A percentile compares a stretch with the other conserved stretches of the same genome.
phyloP scores from a whole-genome alignment of 2,113 vertebrate species.

The Halcyon malimbica region DNA sequence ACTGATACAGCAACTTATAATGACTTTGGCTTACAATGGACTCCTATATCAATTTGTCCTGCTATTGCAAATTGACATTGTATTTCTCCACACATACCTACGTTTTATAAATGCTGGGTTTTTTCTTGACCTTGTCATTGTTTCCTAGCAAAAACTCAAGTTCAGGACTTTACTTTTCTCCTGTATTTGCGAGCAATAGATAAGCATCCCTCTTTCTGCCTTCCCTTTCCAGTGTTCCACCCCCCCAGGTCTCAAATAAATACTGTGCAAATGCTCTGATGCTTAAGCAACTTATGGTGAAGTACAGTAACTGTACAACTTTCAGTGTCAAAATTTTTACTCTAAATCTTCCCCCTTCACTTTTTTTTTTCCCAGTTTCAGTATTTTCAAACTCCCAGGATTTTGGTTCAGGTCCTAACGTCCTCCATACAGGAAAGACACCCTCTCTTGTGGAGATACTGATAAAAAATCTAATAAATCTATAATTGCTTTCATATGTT shows the following conservation, averaged over 20 bases:
- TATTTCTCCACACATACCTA: background rate
- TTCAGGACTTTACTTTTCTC: background rate
- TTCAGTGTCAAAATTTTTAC: background rate
- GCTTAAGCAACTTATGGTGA: background rate
- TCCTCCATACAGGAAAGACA: background rate
- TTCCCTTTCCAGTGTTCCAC: background rate
- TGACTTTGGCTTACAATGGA: rapidly evolving
- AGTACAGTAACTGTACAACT: background rate
- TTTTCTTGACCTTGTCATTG: background rate
- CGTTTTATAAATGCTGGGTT: background rate
- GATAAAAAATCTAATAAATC: background rate
- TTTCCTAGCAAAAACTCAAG: background rate
- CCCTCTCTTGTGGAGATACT: background rate
- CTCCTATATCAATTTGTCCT: background rate
- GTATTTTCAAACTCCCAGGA: background rate
- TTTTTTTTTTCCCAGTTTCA: background rate
- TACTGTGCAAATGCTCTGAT: background rate
- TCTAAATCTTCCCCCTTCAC: background rate
- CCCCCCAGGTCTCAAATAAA: background rate
- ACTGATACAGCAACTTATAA: background rate
- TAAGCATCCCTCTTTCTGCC: background rate
- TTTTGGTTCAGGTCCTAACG: background rate
- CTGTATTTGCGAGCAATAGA: background rate
- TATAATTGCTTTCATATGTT: background rate
- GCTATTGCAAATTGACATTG: background rate